Base-by-base conservation (phyloP, 2,888 invertebrate species). In the Agrilus mali region DNA sequence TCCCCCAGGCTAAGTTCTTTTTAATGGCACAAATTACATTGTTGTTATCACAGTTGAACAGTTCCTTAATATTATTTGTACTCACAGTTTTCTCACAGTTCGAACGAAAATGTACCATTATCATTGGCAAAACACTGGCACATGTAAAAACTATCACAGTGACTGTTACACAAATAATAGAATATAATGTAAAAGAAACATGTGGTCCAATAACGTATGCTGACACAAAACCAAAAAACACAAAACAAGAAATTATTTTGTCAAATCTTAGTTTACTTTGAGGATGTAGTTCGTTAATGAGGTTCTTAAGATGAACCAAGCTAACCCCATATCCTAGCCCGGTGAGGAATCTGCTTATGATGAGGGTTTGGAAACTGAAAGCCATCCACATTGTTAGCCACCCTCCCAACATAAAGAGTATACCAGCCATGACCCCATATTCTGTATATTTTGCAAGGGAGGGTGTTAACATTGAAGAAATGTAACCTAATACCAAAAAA, bases 381-480 rank as follows among this genome's bases (percentile, higher is more conserved):
- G 65, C 58, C 45, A 59, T 59, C 60, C 63, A 65, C 61, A 66
- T 62, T 5, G 61, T 14, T 1, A 60, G 46, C 67, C 67, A 67
- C 13, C 64, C 63, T 4, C 56, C 36, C 4, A 53, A 41, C 54
- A 63, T 61, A 6, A 55, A 38, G 7, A 53, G 43, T 13, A 53
- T 20, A n/a, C 55, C 52, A 5, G 61, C 32, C 6, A 61, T 49
- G 7, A 67, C 56, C 6, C 63, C 61, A 42, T 60, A 58, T 53
- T 64, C 65, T 2, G 43, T 38, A 31, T 47, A 51, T 7, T 54
- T 48, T 1, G 61, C 60, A 27, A 63, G 55, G 4, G 63, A 59
- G 0, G 65, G 27, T 10, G 4, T 10, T 3, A 27, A 27, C 27
- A 27, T 62, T 8, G 57, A 57, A 2, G 63, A 42, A 13, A 59